phyloP scores from a whole-genome alignment of 2,113 vertebrate species.

The cat (Felis catus) region F.catus_Fca126_mat1.0 CM031419.1:3236001-3236500 shows the following conservation, averaged over 20 bases:
- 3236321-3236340: not conserved
- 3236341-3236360: no score
- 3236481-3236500: not conserved
- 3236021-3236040: not conserved
- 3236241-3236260: not conserved
- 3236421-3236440: no score
- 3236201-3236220: no score
- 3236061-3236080: no score
- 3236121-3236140: not conserved
- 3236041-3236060: not conserved
- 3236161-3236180: not conserved
- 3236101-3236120: accelerated
- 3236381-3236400: not conserved
- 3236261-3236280: accelerated
- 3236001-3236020: not conserved
- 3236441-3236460: no score
- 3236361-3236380: accelerated
- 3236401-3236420: not conserved
- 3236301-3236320: not conserved
- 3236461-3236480: accelerated
- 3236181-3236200: accelerated
- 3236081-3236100: not conserved
- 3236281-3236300: no score
- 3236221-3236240: not conserved
- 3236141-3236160: accelerated